Base-by-base conservation (phyloP, 2,797 vertebrate species). In the Chelon labrosus region DNA sequence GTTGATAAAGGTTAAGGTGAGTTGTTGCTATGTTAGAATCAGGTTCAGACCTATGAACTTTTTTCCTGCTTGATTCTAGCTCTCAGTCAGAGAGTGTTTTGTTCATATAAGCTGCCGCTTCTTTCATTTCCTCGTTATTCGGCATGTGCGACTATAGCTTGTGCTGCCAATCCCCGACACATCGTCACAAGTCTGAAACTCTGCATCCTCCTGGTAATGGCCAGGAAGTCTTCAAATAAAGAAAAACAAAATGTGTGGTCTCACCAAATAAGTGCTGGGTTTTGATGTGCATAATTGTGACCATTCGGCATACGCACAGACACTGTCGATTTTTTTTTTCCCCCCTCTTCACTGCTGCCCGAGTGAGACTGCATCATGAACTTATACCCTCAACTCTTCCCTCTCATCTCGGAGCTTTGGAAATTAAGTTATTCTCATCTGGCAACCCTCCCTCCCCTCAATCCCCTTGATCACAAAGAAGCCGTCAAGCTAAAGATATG, bases 391-490 rank as follows among this genome's bases (percentile, higher is more conserved):
- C 79, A 79, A 85, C 84, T 84, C 78, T 73, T 77, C 70, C 94
- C 95, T 96, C 94, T 96, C 95, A 96, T 95, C 95, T 93, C 64
- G 92, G 90, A 93, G 94, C 95, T 94, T 94, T 95, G 94, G 95
- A 97, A 97, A 97, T 98, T 96, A 96, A 97, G 96, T 96, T 96
- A 96, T 96, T 97, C 95, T 96, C 95, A 95, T 89, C 95, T 95
- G 95, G 93, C 94, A 93, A 95, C 93, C 94, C 95, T 94, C 93
- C 91, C 93, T 95, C 93, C 91, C 89, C 77, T 81, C 87, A 77
- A 85, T 91, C 95, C 95, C 91, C 94, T 93, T 89, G 92, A 95
- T 94, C 94, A 96, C 95, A 97, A 96, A 96, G 95, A 97, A 95
- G 94, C 94, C 94, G 95, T 97, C 96, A 97, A 96, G 95, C 96